Conservation (phyloP, 2,113 vertebrate species). For the Burhinus oedicnemus region DNA sequence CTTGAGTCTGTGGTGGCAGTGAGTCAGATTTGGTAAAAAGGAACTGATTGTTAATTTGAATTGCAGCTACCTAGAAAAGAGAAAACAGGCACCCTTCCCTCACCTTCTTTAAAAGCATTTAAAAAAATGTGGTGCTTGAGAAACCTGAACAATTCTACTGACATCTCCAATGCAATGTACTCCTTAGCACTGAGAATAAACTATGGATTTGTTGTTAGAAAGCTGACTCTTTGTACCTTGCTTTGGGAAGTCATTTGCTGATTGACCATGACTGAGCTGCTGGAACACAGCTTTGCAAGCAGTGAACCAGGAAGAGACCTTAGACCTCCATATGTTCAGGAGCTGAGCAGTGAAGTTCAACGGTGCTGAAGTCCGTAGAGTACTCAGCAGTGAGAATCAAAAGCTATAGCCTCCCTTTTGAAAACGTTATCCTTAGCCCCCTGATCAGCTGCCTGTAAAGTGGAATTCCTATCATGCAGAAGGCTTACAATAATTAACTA, state of each 20-base stretch:
- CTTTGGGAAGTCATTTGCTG: background rate
- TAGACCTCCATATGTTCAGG: rapidly evolving
- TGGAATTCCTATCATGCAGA: background rate
- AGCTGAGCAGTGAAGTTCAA: background rate
- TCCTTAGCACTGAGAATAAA: background rate
- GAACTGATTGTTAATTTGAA: background rate
- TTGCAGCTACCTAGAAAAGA: background rate
- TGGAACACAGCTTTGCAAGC: background rate
- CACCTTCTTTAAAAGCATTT: background rate
- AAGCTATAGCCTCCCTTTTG: background rate
- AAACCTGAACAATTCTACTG: background rate
- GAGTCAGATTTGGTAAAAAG: background rate
- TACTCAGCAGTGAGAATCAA: background rate
- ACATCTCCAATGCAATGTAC: rapidly evolving
- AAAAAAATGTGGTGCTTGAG: background rate
- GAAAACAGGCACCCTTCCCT: background rate
- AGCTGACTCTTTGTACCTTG: background rate
- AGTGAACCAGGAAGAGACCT: background rate
- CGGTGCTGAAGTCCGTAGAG: background rate
- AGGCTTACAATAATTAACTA: background rate
- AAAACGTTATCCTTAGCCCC: background rate
- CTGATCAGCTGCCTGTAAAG: background rate
- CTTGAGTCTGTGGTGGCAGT: background rate
- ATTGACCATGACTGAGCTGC: rapidly evolving
- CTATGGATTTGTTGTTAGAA: background rate